Evolutionary conservation across 2,888 invertebrate genomes (phyloP), one percentile per base, ranked within the genome.

Genomic region (Aphodius sticticus): DNA sequence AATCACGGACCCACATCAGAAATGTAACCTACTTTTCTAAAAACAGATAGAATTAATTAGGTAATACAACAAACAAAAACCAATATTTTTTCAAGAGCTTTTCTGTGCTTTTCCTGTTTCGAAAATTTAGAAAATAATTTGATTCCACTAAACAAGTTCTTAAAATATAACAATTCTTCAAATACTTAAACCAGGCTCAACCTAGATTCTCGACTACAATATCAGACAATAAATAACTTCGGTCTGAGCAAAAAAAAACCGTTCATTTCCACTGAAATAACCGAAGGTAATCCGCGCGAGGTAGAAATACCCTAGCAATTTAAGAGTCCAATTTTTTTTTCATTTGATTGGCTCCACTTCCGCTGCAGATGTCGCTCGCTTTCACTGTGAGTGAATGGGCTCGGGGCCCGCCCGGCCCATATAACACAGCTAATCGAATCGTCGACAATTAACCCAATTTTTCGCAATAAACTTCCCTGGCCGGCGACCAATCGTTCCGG

Each of bases 371-470:
- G 53, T 53, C 53, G 53, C 53, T 53, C 53, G 53, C 53, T 7
- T 53, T 53, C 53, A 53, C 12, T 53, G 26, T 3, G 53, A 53
- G 53, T 53, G 53, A 53, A 53, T 53, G 53, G 53, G 53, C 4
- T 12, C 9, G 53, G 53, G 53, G 53, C 12, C 53, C 9, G 53
- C 53, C 53, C 9, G 7, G 35, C 74, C 37, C 74, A 37, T 74
- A 74, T 74, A 74, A 74, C 74, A 37, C 35, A 26, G 35, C 74
- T 74, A 74, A 74, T 74, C 74, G 74, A 74, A 74, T 26, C 36
- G 35, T 35, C 74, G 74, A 74, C 74, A 74, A 74, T 74, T 74
- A 74, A 74, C 74, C 74, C 74, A 74, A 74, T 74, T 74, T 74
- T 74, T 74, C 74, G 36, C 74, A 53, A 53, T 53, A 53, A 53